A percentile compares a stretch with the other conserved stretches of the same genome.
Evolutionary conservation across 2,113 vertebrate genomes (phyloP).

Genomic region (Oostethus manadensis): DNA sequence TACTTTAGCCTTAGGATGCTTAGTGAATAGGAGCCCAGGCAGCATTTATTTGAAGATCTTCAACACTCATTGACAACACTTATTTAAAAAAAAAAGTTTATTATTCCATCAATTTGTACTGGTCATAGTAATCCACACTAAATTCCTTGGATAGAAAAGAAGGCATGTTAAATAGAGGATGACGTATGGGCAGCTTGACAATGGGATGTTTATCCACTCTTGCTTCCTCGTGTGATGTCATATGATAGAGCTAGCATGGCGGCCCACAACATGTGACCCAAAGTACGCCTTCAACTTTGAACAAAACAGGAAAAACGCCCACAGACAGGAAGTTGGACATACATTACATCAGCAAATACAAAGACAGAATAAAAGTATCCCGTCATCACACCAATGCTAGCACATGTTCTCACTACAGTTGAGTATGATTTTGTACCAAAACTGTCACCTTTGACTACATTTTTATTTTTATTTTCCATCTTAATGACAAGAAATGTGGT

Average conservation of each 20-base stretch:
- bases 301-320: background rate
- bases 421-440: background rate
- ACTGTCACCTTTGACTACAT: too few relatives aligned
- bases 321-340: background rate
- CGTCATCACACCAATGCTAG: background rate
- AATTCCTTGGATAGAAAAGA: conserved; percentile 41
- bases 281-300: background rate
- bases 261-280: background rate
- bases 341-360: background rate
- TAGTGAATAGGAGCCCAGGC: too few relatives aligned
- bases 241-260: too few relatives aligned
- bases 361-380: background rate
- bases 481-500: too few relatives aligned
- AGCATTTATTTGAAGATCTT: too few relatives aligned
- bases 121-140: conserved; percentile 52
- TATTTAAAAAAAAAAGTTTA: conserved; percentile 54
- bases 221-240: background rate
- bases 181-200: too few relatives aligned
- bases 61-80: conserved; percentile 14
- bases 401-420: background rate
- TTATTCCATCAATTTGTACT: conserved; percentile 32
- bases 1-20: too few relatives aligned
- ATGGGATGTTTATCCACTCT: background rate
- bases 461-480: background rate
- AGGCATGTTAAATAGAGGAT: background rate